These are phyloP conservation scores for Eremobia ochroleuca DNA, from an alignment of 2,888 invertebrate genomes.

Conservation along the genomic window DNA sequence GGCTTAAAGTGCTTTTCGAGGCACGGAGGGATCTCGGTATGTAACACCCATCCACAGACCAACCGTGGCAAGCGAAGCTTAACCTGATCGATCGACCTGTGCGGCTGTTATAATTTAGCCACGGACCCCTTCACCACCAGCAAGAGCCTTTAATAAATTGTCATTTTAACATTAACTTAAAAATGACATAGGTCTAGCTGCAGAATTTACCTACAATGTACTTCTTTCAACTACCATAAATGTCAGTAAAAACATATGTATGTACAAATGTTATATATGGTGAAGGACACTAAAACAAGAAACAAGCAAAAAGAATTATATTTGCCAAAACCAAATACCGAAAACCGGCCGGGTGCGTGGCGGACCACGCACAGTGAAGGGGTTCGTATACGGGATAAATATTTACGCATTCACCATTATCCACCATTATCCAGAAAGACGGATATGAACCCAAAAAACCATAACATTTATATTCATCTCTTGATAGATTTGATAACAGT, in stretches of 20 bases:
- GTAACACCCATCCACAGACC: too few relatives aligned
- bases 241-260: too few relatives aligned
- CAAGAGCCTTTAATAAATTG: not conserved
- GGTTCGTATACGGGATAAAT: not conserved
- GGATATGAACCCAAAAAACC: not conserved
- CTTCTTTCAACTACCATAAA: not conserved
- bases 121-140: not conserved
- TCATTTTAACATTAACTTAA: not conserved
- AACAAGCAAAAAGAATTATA: not conserved
- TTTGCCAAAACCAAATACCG: not conserved
- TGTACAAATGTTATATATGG: too few relatives aligned
- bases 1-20: too few relatives aligned
- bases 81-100: too few relatives aligned
- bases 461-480: conserved; percentile 20
- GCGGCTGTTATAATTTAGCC: too few relatives aligned
- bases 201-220: too few relatives aligned
- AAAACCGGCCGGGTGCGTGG: not conserved
- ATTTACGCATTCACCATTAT: not conserved
- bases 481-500: conserved; percentile 66
- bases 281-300: not conserved
- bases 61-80: too few relatives aligned
- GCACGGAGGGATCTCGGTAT: too few relatives aligned
- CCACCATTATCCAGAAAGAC: not conserved
- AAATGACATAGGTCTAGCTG: not conserved
- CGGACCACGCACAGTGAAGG: not conserved